Conservation (phyloP, 1,140 invertebrate genomes). For the Fopius arisanus region DNA sequence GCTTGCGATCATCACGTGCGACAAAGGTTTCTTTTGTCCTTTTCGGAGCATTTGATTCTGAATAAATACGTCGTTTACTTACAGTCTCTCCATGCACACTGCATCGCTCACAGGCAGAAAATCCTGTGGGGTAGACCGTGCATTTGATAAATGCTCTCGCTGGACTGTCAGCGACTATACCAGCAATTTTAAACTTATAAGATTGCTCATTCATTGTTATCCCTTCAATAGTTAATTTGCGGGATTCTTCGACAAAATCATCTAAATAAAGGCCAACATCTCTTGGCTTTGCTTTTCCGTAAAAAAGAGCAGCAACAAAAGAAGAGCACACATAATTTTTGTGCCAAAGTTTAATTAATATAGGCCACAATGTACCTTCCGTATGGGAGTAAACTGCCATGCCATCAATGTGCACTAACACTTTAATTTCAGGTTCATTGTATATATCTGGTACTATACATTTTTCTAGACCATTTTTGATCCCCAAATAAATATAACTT, state of each 20-base stretch:
- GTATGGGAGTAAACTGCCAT: background rate
- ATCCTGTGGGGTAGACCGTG: background rate
- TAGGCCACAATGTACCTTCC: conserved; percentile 21
- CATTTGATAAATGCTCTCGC: background rate
- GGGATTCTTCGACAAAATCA: conserved; percentile 27
- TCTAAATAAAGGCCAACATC: conserved; percentile 8
- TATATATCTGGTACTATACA: background rate
- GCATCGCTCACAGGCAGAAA: background rate
- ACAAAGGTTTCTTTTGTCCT: background rate
- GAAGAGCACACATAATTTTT: conserved; percentile 17
- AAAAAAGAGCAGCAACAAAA: conserved; percentile 28
- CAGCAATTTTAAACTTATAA: background rate
- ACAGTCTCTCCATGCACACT: background rate
- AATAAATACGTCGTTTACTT: background rate
- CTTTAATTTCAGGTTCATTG: background rate
- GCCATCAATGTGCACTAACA: conserved; percentile 25
- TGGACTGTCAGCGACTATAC: background rate
- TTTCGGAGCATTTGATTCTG: background rate
- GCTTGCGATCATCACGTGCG: background rate
- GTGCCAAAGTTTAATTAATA: conserved; percentile 21
- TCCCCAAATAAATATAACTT: background rate
- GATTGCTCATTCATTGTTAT: background rate
- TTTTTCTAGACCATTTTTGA: background rate
- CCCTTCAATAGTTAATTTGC: background rate
- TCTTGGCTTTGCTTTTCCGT: conserved; percentile 23